Evolutionary conservation across 1,140 invertebrate genomes (phyloP).

Genomic region (Ladona fulva): DNA sequence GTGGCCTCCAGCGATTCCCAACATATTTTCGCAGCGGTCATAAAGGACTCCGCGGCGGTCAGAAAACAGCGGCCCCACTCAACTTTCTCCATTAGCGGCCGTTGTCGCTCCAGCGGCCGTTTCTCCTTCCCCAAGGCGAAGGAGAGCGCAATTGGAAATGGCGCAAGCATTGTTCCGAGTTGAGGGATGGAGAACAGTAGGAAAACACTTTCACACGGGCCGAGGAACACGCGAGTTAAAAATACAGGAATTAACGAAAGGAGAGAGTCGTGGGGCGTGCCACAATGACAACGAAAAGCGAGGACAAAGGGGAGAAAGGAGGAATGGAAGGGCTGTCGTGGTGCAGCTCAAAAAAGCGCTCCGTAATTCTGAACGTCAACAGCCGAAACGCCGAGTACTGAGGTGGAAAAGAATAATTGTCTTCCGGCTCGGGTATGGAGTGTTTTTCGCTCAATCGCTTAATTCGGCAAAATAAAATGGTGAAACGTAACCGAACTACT

Average conservation of each 20-base stretch:
- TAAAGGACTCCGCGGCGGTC: neutral
- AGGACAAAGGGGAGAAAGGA: neutral
- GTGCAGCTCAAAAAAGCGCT: neutral
- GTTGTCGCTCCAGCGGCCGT: neutral
- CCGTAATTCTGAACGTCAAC: no score
- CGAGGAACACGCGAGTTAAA: no score
- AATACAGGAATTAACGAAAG: neutral
- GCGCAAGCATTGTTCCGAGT: neutral
- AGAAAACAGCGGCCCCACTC: neutral
- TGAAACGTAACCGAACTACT: no score
- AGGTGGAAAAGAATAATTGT: no score
- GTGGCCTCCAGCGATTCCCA: neutral
- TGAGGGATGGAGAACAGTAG: neutral
- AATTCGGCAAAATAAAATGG: no score
- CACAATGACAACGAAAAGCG: neutral
- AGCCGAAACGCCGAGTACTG: no score
- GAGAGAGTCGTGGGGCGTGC: neutral
- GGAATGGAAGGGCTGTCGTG: neutral
- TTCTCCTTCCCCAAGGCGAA: neutral
- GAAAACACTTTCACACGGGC: neutral
- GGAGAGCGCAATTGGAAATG: neutral
- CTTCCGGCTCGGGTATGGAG: no score
- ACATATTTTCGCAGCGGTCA: neutral
- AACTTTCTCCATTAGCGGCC: neutral
- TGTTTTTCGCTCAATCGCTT: no score